A percentile compares a stretch with the other conserved stretches of the same genome.
Conservation (phyloP, 2,888 invertebrate genomes). For the Thymelicus acteon region DNA sequence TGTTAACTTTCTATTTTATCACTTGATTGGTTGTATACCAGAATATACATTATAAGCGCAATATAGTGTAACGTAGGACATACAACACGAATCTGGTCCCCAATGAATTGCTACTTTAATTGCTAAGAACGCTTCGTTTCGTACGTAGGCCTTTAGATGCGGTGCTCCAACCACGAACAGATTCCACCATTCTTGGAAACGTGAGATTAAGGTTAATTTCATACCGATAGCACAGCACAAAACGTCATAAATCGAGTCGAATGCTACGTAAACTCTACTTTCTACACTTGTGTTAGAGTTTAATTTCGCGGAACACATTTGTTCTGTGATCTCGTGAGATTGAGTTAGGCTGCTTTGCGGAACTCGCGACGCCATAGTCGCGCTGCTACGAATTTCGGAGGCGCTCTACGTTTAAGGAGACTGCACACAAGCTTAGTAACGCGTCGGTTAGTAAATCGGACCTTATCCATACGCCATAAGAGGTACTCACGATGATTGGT, state of each 20-base stretch:
- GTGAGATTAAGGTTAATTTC: constrained; percentile 14
- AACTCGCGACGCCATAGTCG: constrained; percentile 41
- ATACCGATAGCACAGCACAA: neutral
- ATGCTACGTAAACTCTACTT: neutral
- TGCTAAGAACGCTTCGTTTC: neutral
- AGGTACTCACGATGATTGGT: too few relatives aligned
- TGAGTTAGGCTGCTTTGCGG: constrained; percentile 22
- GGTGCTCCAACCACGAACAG: constrained; percentile 7
- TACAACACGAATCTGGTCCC: neutral
- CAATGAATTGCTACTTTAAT: neutral
- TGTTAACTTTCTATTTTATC: too few relatives aligned
- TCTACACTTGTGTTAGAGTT: neutral
- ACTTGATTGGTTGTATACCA: too few relatives aligned
- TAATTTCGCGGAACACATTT: neutral
- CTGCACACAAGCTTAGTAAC: too few relatives aligned
- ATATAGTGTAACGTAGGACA: too few relatives aligned
- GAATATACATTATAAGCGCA: too few relatives aligned
- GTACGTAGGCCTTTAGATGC: neutral
- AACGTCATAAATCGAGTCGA: neutral
- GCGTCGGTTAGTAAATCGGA: too few relatives aligned
- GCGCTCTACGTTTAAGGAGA: neutral
- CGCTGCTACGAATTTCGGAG: constrained; percentile 9
- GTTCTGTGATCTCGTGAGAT: constrained; percentile 1
- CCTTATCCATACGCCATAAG: too few relatives aligned
- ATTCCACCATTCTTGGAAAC: constrained; percentile 10